Evolutionary conservation across 2,797 vertebrate genomes (phyloP), one percentile per base, ranked within the genome.

Genomic region (Gambelia wislizenii): DNA sequence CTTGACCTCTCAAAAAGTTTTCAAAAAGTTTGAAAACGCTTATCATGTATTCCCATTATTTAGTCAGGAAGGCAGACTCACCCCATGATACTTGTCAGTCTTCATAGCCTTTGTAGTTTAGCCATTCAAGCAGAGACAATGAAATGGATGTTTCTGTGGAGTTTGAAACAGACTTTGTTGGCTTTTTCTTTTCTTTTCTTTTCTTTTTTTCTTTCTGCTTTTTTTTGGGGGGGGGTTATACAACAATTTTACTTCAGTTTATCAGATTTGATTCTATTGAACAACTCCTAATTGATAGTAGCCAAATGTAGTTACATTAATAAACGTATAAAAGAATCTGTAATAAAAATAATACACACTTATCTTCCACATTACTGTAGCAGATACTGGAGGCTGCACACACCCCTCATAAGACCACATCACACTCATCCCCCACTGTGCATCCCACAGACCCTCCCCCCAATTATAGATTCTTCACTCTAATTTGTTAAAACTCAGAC

Each of bases 301-400:
- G 89, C 86, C 94, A 84, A 86, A 94, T 3, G 2, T 13, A 14
- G 75, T 49, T 27, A 22, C 42, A 82, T 91, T 96, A 95, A 95
- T 93, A 90, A 95, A 90, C 93, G 72, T 61, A 77, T 91, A 93
- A 89, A 95, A 22, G 88, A 64, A 83, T 90, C 88, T 95, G 94
- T 59, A 88, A 10, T 78, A 78, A 78, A 33, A 77, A 49, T 14
- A 8, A 47, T 33, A 10, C 75, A 49, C 27, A 33, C 27, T 49
- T 77, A 30, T 47, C 27, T 59, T 56, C n/a, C 12, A 61, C 25
- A 44, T 82, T 81, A 36, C 61, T 49, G 42, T 33, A 49, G 42
- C 7, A 27, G 22, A 42, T 61, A n/a, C 20, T 61, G 59, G 5
- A 6, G 22, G 22, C 59, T 61, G 59, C 59, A 61, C 6, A 22